These are phyloP conservation scores for Vannuccia rotundouncinata DNA, from an alignment of 2,888 invertebrate species.

Conservation along the genomic window DNA sequence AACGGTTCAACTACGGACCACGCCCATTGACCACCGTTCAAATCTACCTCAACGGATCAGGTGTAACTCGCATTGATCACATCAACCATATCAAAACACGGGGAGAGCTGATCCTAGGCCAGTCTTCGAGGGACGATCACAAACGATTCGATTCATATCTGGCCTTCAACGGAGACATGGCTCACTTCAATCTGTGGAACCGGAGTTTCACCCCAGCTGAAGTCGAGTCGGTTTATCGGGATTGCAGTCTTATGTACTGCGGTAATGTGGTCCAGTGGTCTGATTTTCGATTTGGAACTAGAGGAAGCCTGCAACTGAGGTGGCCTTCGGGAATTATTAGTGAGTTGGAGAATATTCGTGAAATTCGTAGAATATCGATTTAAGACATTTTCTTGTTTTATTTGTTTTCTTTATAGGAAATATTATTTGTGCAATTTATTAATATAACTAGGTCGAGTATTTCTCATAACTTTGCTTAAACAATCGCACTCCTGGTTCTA, in stretches of 20 bases:
- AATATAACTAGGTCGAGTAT: too few species aligned
- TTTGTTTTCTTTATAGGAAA: too few species aligned
- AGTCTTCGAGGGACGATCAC: conserved; percentile 35
- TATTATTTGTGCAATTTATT: too few species aligned
- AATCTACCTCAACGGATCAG: not conserved
- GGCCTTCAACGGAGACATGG: conserved; percentile 51
- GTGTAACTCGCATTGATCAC: not conserved
- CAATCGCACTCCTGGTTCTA: too few species aligned
- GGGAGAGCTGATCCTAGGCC: conserved; percentile 39
- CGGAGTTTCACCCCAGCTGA: conserved; percentile 43
- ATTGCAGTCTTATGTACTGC: conserved; percentile 52
- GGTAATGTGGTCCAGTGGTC: conserved; percentile 56
- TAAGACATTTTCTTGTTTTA: too few species aligned
- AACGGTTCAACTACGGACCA: not conserved
- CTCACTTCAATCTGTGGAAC: conserved; percentile 55
- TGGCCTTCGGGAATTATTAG: conserved; percentile 52
- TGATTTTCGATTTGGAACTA: conserved; percentile 54
- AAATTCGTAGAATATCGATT: too few species aligned
- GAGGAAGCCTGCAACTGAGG: conserved; percentile 52
- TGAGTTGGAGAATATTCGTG: conserved; percentile 13
- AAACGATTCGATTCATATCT: conserved; percentile 44
- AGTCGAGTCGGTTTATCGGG: conserved; percentile 41
- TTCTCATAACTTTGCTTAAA: too few species aligned
- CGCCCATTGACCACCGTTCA: not conserved
- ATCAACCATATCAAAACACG: not conserved